Evolutionary conservation across 2,797 vertebrate species (phyloP).

Genomic region (Pseudopleuronectes americanus): DNA sequence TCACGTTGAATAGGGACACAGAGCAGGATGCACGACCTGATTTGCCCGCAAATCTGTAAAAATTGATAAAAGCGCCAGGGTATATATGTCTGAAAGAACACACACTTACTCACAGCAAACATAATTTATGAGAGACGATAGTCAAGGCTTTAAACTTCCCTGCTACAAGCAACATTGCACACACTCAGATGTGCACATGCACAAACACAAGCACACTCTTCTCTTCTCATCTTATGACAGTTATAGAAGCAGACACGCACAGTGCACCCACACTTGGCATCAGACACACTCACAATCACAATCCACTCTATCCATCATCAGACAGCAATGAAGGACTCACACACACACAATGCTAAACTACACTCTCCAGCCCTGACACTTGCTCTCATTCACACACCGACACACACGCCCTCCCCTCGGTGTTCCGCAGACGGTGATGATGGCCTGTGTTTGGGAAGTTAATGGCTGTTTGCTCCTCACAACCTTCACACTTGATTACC

Average conservation of each 20-base stretch:
- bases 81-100: constrained; percentile 12
- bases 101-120: no score
- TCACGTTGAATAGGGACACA: constrained; percentile 33
- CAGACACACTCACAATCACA: constrained; percentile 28
- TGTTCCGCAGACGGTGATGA: constrained; percentile 59
- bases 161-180: constrained; percentile 12
- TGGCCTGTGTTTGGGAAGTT: constrained; percentile 76
- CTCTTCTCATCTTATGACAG: constrained; percentile 5
- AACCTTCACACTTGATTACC: constrained; percentile 82
- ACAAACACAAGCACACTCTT: not conserved
- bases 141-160: no score
- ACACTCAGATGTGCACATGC: not conserved
- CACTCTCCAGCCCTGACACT: constrained; percentile 31
- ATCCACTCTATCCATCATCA: constrained; percentile 34
- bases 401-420: constrained; percentile 21
- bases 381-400: constrained; percentile 18
- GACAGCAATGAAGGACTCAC: constrained; percentile 37
- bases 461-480: constrained; percentile 76
- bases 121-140: no score
- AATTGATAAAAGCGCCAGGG: constrained; percentile 19
- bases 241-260: constrained; percentile 9
- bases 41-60: constrained; percentile 32
- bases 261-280: constrained; percentile 10
- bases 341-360: constrained; percentile 23
- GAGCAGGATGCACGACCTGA: constrained; percentile 18